These are phyloP conservation scores for Heliconius erato DNA, from an alignment of 2,888 invertebrate species.

Conservation along the genomic window DNA sequence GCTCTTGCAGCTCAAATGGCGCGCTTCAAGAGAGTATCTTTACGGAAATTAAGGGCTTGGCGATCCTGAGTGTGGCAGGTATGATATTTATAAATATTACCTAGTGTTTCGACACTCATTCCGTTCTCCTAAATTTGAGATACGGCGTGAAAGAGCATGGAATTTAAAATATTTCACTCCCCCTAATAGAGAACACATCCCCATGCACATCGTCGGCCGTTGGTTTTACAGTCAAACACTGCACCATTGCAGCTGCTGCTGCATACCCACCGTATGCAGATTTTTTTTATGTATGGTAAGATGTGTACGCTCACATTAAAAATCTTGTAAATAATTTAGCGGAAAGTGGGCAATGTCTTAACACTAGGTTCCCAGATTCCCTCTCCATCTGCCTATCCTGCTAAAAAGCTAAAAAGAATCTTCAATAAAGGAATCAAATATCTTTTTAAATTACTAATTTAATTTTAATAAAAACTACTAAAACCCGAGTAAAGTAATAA, in stretches of 20 bases:
- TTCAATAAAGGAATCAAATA: neutral
- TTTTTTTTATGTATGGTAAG: neutral
- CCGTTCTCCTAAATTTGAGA: neutral
- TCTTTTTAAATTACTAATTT: neutral
- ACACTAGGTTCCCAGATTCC: too few species aligned
- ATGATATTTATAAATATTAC: neutral
- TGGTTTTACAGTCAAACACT: too few species aligned
- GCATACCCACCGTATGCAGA: too few species aligned
- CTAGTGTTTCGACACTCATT: too few species aligned
- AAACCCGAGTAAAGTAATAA: neutral
- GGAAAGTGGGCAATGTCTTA: too few species aligned
- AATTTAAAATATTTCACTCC: neutral
- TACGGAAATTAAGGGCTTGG: slow-evolving; percentile 92
- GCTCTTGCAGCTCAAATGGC: slow-evolving; percentile 90
- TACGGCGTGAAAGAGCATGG: neutral
- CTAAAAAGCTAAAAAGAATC: too few species aligned
- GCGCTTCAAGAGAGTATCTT: slow-evolving; percentile 91
- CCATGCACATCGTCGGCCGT: too few species aligned
- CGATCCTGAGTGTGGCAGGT: slow-evolving; percentile 90
- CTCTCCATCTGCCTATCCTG: too few species aligned
- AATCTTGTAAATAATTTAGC: neutral
- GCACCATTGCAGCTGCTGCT: too few species aligned
- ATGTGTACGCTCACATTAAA: neutral
- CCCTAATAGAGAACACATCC: too few species aligned
- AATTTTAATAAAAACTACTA: neutral